Evolutionary conservation across 2,113 vertebrate genomes (phyloP).

Genomic region (Hippopotamus amphibius): DNA sequence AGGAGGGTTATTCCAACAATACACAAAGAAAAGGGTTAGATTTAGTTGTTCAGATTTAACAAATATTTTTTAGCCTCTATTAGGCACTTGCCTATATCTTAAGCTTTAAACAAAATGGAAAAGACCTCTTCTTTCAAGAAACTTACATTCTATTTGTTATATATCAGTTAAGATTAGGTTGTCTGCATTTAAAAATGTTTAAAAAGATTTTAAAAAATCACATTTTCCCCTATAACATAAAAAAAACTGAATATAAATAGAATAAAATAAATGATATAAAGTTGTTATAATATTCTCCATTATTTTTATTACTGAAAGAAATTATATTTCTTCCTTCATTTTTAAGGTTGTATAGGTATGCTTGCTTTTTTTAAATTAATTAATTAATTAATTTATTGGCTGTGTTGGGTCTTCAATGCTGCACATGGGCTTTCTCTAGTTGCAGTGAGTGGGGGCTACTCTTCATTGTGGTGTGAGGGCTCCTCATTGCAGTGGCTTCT

Average conservation of each 20-base stretch:
- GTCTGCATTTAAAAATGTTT: not conserved
- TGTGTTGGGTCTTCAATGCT: too few relatives aligned
- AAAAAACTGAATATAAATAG: not conserved
- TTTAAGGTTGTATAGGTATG: not conserved
- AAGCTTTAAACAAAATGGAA: not conserved
- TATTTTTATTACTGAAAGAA: not conserved
- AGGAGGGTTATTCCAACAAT: not conserved
- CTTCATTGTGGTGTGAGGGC: too few relatives aligned
- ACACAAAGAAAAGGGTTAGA: not conserved
- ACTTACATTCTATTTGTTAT: not conserved
- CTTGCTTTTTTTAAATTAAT: not conserved
- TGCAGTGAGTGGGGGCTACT: too few relatives aligned
- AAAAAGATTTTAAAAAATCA: not conserved
- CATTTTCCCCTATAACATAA: not conserved
- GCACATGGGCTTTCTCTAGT: too few relatives aligned
- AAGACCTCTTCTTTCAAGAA: not conserved
- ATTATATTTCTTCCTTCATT: not conserved
- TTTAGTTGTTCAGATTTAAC: not conserved
- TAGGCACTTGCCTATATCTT: not conserved
- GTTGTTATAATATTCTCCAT: not conserved
- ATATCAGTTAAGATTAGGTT: not conserved
- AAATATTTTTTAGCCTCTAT: not conserved
- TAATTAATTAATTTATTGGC: too few relatives aligned
- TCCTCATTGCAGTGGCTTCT: too few relatives aligned
- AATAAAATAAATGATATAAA: not conserved